Conservation (phyloP, 1,140 invertebrate species). For the Cataglyphis hispanica region DNA sequence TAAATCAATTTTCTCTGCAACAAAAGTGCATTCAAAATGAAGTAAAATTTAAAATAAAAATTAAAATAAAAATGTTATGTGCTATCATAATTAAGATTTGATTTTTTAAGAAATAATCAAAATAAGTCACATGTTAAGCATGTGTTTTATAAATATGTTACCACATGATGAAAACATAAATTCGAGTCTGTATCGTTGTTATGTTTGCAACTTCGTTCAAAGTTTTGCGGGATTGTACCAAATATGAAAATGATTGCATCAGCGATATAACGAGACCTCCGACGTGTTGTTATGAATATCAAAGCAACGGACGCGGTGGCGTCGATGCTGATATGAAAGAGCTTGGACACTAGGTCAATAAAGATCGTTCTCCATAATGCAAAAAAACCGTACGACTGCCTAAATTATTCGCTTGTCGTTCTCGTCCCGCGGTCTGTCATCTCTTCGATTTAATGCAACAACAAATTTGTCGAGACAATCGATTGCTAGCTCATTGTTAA, state of each 20-base stretch:
- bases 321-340: slow-evolving; percentile 34
- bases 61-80: neutral
- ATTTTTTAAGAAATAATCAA: neutral
- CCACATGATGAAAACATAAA: neutral
- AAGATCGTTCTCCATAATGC: slow-evolving; percentile 11
- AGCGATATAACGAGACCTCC: slow-evolving; percentile 37
- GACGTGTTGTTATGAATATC: slow-evolving; percentile 57
- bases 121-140: neutral
- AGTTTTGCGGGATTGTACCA: slow-evolving; percentile 39
- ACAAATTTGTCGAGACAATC: neutral
- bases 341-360: neutral
- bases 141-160: neutral
- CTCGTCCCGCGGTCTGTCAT: neutral
- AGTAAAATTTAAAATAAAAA: neutral
- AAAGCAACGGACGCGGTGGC: slow-evolving; percentile 26
- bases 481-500: neutral
- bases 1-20: slow-evolving; percentile 10
- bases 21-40: neutral
- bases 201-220: neutral
- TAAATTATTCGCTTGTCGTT: slow-evolving; percentile 10
- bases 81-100: neutral
- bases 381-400: slow-evolving; percentile 3
- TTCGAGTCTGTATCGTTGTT: neutral
- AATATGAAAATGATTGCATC: slow-evolving; percentile 49
- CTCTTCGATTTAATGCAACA: neutral